Evolutionary conservation across 2,113 vertebrate species (phyloP).

Genomic region (Petroica traversi): DNA sequence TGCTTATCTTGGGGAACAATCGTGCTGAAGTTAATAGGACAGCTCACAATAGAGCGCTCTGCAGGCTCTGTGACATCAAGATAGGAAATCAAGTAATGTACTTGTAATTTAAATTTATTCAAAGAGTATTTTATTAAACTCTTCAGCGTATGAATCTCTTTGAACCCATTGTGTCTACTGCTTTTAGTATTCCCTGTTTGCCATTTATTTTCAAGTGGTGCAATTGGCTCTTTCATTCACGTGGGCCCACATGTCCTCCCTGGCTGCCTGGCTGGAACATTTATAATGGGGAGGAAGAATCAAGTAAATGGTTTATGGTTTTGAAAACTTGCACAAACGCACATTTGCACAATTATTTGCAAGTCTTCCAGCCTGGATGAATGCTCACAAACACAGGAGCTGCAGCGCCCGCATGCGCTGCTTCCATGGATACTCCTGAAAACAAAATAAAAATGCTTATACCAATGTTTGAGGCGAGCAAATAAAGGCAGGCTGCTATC

Average conservation of each 20-base stretch:
- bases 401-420: neutral
- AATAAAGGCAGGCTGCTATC: constrained; percentile 34
- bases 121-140: constrained; percentile 39
- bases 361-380: neutral
- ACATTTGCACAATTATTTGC: constrained; percentile 23
- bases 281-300: neutral
- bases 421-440: constrained; percentile 52
- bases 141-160: constrained; percentile 14
- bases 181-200: constrained; percentile 22
- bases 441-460: constrained; percentile 53
- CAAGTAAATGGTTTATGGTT: neutral
- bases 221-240: neutral
- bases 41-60: neutral
- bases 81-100: constrained; percentile 15
- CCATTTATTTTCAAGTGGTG: constrained; percentile 18
- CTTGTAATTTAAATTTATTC: constrained; percentile 59
- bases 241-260: neutral
- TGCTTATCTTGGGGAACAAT: constrained; percentile 24
- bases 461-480: constrained; percentile 45
- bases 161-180: constrained; percentile 30
- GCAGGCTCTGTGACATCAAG: constrained; percentile 22
- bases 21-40: constrained; percentile 4
- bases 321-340: neutral
- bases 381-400: neutral
- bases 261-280: neutral